These are phyloP conservation scores for Drosophila parabipectinata DNA, from an alignment of 1,140 invertebrate species.

Conservation along the genomic window DNA sequence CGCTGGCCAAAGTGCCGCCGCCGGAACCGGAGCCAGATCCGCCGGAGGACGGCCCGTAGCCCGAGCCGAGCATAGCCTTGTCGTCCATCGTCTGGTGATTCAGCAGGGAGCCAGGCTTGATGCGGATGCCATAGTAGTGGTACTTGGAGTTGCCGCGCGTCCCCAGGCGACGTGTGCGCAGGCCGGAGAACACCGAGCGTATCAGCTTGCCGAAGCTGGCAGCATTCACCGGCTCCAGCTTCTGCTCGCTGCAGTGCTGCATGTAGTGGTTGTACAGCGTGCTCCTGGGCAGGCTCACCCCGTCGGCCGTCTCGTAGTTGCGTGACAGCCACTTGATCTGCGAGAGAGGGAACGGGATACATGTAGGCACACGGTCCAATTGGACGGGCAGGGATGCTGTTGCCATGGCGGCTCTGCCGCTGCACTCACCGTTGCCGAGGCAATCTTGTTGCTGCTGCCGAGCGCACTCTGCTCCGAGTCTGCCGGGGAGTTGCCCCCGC, in stretches of 20 bases:
- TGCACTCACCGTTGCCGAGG: constrained; percentile 93
- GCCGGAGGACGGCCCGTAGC: constrained; percentile 41
- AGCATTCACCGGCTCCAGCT: constrained; percentile 98
- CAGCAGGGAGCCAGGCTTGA: constrained; percentile 94
- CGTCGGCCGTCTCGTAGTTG: constrained; percentile 99
- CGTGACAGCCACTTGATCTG: constrained; percentile 98
- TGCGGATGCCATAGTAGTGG: constrained; percentile 99
- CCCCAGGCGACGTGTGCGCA: constrained; percentile 96
- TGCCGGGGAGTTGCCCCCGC: constrained; percentile 84
- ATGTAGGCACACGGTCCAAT: constrained; percentile 18
- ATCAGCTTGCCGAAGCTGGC: constrained; percentile 99
- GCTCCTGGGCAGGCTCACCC: constrained; percentile 97
- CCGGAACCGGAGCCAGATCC: constrained; percentile 17
- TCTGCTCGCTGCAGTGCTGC: constrained; percentile 96
- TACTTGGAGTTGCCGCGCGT: constrained; percentile 99
- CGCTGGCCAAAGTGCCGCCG: constrained; percentile 47
- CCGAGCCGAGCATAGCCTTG: constrained; percentile 61
- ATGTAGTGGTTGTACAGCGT: constrained; percentile 99
- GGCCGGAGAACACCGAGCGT: constrained; percentile 97
- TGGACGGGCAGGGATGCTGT: constrained; percentile 25
- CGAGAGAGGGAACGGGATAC: constrained; percentile 36
- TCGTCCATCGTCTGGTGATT: constrained; percentile 85
- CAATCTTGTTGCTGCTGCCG: constrained; percentile 93
- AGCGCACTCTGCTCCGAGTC: constrained; percentile 86
- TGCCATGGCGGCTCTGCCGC: constrained; percentile 57